Evolutionary conservation across 2,113 vertebrate species (phyloP).

Genomic region (Pogona vitticeps): DNA sequence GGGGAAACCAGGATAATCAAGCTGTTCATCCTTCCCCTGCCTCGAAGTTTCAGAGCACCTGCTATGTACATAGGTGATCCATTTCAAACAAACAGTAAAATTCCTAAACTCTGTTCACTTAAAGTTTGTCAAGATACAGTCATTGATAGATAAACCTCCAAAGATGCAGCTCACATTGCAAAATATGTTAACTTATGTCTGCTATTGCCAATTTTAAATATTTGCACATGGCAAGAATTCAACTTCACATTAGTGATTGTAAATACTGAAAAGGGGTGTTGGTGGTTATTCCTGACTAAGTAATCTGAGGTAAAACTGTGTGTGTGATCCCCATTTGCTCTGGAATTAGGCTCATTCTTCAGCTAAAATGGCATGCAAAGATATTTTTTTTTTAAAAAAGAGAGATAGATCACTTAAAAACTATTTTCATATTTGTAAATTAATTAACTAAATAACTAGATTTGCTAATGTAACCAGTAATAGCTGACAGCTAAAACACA

Average conservation of each 20-base stretch:
- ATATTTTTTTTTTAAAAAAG: too few relatives aligned
- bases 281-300: not conserved
- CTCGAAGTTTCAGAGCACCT: too few relatives aligned
- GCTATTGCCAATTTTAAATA: not conserved
- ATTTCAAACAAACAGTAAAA: too few relatives aligned
- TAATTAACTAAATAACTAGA: not conserved
- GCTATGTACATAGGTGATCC: too few relatives aligned
- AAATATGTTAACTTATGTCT: not conserved
- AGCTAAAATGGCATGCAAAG: not conserved
- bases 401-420: too few relatives aligned
- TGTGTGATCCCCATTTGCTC: not conserved
- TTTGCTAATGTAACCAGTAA: not conserved
- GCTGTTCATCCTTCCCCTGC: too few relatives aligned
- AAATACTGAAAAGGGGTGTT: not conserved
- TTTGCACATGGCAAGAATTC: not conserved
- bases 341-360: not conserved
- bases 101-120: too few relatives aligned
- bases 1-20: too few relatives aligned
- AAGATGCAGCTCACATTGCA: not conserved
- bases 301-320: too few relatives aligned
- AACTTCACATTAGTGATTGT: too few relatives aligned
- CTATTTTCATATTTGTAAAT: not conserved
- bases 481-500: constrained; percentile 32
- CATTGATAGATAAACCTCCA: too few relatives aligned
- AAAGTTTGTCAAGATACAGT: too few relatives aligned